Conservation (phyloP, 1,140 invertebrate species). For the Procambarus clarkii region DNA sequence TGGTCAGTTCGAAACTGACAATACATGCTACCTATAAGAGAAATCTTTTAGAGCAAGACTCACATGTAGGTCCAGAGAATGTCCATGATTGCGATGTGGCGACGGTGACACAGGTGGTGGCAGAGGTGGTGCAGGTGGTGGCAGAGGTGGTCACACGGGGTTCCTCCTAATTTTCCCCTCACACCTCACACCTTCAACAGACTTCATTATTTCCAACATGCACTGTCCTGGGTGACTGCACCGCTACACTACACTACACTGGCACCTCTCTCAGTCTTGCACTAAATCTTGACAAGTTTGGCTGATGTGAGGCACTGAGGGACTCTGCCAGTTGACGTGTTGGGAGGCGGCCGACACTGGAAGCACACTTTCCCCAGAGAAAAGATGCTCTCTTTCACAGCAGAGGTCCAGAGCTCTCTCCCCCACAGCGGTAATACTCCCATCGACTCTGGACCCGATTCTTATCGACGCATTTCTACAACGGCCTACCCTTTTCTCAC, state of each 20-base stretch:
- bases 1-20: too few species aligned
- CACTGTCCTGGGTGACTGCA: neutral
- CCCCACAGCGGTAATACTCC: neutral
- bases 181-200: too few species aligned
- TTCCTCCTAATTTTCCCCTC: too few species aligned
- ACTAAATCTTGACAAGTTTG: neutral
- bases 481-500: too few species aligned
- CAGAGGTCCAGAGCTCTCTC: neutral
- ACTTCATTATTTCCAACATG: too few species aligned
- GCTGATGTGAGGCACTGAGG: neutral
- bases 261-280: too few species aligned
- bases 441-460: neutral
- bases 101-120: neutral
- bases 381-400: neutral
- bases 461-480: too few species aligned
- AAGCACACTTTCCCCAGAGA: neutral
- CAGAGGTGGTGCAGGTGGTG: neutral
- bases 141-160: too few species aligned
- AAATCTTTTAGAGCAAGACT: neutral
- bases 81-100: neutral
- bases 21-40: too few species aligned
- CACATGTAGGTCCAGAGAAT: neutral
- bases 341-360: neutral
- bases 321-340: neutral
- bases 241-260: too few species aligned